Evolutionary conservation across 2,797 vertebrate genomes (phyloP), one percentile per base, ranked within the genome.

Genomic region (Acrossocheilus wenchowensis): DNA sequence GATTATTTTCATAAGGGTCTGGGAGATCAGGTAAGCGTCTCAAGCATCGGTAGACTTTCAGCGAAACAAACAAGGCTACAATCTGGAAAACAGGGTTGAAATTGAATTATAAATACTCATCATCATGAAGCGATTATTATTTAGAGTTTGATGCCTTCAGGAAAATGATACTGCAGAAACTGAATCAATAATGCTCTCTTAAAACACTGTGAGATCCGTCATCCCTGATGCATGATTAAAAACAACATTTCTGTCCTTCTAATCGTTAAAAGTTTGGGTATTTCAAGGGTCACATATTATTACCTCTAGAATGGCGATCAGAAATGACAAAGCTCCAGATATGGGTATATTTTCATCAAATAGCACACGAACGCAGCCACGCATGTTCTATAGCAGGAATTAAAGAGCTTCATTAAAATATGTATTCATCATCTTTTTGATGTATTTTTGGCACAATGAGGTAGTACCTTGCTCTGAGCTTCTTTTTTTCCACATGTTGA

Each of bases 301-400:
- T 95, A 97, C 96, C 96, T 97, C 95, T 6, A 97, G 84, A 34
- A 82, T 92, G 23, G 90, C 92, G 1, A 96, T 93, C 41, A 92
- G 94, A 0, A 96, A 78, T 7, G 89, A 94, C 34, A 96, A 94
- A 0, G 48, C 94, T 50, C 93, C 95, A 14, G 96, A 41, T 41
- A 96, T 81, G 21, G 81, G 3, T 4, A 93, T 81, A 0, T 96
- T 95, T 0, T 92, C 80, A 77, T 93, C 80, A 81, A 95, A 2
- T 45, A 96, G 85, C 19, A 64, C 90, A 0, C 12, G 0, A 23
- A 93, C 90, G 89, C 96, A 97, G 68, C 96, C 95, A 0, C 62
- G 0, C 0, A 94, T 26, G 0, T 0, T 0, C 95, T 96, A 85
- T 2, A 87, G 71, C 50, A 64, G 21, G 84, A 87, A 85, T 1